Base-by-base conservation (phyloP, 2,888 invertebrate species). In the Carabus problematicus region DNA sequence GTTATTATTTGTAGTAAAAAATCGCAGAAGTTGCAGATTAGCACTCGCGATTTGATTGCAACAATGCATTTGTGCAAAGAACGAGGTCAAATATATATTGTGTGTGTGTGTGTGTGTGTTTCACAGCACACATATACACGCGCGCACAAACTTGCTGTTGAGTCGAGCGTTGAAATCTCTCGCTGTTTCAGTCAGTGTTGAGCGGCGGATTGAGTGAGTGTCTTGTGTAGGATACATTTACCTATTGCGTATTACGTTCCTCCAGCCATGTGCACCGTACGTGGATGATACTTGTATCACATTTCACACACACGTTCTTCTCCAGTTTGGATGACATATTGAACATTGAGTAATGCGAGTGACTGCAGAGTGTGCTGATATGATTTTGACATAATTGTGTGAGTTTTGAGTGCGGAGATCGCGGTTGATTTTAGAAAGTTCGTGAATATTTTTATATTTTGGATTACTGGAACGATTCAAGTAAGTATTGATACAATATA, bases 71-170 rank as follows among this genome's bases (percentile, higher is more conserved):
- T 29, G 6, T 29, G 29, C 29, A 71, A 68, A 58, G 73, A 75
- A 73, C 74, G 75, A 73, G 75, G 75, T 75, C 75, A 75, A 69
- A 71, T 66, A 70, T 66, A 69, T 58, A 59, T 63, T 70, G 70
- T 60, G 67, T 64, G 71, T 70, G 70, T 70, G 71, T 61, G 71
- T 71, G 72, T 68, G 42, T 55, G 41, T 59, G n/a, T n/a, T n/a
- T n/a, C n/a, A n/a, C n/a, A n/a, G n/a, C n/a, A n/a, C n/a, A n/a
- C n/a, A n/a, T n/a, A n/a, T n/a, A n/a, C n/a, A n/a, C 12, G 14
- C 70, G 64, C 66, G 70, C 72, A 64, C 70, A 70, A 70, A 70
- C 71, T 68, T 52, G 54, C 64, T 54, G 67, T 64, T 70, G 70
- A 71, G 70, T 70, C 71, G 72, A 62, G 52, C 59, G 70, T 45